phyloP scores from a whole-genome alignment of 2,113 vertebrate genomes.

The Emydocephalus ijimae region DNA sequence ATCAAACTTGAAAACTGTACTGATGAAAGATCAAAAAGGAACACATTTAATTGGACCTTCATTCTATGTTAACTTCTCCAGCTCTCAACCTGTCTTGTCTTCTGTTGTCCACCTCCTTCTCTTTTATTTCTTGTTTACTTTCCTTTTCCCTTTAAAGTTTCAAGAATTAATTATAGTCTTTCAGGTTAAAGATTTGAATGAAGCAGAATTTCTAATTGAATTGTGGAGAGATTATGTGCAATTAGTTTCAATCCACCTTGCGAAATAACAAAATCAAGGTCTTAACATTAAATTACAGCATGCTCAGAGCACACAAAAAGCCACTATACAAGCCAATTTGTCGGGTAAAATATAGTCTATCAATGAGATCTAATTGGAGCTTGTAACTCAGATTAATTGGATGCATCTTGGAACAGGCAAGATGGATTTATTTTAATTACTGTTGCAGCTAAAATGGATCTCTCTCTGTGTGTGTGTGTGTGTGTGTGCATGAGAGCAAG shows the following conservation, averaged over 20 bases:
- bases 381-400: slow-evolving; percentile 25
- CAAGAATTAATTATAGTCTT: slow-evolving; percentile 17
- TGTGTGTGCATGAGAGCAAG: neutral
- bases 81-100: neutral
- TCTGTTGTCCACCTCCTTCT: neutral
- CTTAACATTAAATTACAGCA: slow-evolving; percentile 28
- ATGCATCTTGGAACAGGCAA: neutral
- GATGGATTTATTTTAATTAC: slow-evolving; percentile 31
- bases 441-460: neutral
- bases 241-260: slow-evolving; percentile 19
- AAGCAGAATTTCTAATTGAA: slow-evolving; percentile 28
- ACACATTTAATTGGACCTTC: neutral
- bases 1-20: neutral
- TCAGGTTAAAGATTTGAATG: slow-evolving; percentile 22
- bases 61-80: neutral
- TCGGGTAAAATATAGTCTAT: slow-evolving; percentile 17
- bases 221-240: slow-evolving; percentile 23
- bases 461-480: neutral
- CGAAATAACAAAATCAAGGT: slow-evolving; percentile 20
- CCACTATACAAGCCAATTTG: slow-evolving; percentile 14
- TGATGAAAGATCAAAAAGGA: neutral
- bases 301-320: slow-evolving; percentile 29
- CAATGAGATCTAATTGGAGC: slow-evolving; percentile 30
- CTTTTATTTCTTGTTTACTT: slow-evolving; percentile 1
- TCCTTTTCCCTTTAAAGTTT: neutral